Evolutionary conservation across 1,140 invertebrate species (phyloP).

Genomic region (Leptopilina clavipes): DNA sequence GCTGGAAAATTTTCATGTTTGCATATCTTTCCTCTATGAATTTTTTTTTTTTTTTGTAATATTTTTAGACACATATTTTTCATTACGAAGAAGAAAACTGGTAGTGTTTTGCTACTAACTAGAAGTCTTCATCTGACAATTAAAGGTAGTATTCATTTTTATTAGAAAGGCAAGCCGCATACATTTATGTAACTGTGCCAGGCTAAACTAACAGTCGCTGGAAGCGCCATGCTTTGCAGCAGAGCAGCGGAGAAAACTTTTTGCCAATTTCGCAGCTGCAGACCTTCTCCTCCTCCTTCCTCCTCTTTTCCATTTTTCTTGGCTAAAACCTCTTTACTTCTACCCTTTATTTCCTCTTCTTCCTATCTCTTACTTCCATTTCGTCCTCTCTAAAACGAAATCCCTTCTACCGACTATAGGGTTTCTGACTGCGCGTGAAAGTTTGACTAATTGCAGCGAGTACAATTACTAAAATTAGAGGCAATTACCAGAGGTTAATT

Average conservation of each 20-base stretch:
- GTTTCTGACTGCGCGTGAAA: slow-evolving; percentile 58
- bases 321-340: slow-evolving; percentile 40
- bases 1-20: too few relatives aligned
- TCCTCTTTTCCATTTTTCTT: slow-evolving; percentile 40
- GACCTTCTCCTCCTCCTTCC: slow-evolving; percentile 47
- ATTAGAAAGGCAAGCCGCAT: slow-evolving; percentile 53
- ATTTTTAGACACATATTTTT: neutral
- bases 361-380: slow-evolving; percentile 34
- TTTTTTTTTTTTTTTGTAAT: neutral
- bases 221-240: slow-evolving; percentile 41
- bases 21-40: too few relatives aligned
- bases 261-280: slow-evolving; percentile 46
- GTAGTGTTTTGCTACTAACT: neutral
- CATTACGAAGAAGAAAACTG: neutral
- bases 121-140: slow-evolving; percentile 22
- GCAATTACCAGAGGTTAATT: slow-evolving; percentile 69
- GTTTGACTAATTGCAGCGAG: slow-evolving; percentile 63
- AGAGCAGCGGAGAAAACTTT: slow-evolving; percentile 49
- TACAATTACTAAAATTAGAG: slow-evolving; percentile 67
- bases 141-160: slow-evolving; percentile 49
- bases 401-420: slow-evolving; percentile 40
- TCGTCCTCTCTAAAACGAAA: slow-evolving; percentile 1
- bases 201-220: slow-evolving; percentile 45
- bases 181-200: slow-evolving; percentile 54
- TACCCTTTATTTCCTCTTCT: slow-evolving; percentile 41